Evolutionary conservation across 1,140 invertebrate genomes (phyloP).

Genomic region (Nomia melanderi): DNA sequence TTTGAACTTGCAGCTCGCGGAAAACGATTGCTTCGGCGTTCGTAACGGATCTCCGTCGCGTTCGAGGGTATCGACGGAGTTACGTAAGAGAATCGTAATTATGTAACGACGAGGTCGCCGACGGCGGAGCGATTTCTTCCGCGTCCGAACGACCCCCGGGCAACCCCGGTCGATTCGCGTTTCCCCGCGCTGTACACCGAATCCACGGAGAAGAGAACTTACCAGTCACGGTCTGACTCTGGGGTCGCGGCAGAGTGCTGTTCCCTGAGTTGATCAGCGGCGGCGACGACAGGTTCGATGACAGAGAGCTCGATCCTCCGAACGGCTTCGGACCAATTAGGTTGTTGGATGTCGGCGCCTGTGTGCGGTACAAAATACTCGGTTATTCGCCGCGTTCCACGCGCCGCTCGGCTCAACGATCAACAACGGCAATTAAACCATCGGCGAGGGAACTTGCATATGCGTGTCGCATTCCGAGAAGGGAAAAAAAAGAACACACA

Average conservation of each 20-base stretch:
- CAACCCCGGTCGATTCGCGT: too few relatives aligned
- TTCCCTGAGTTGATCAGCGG: constrained; percentile 76
- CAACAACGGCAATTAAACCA: too few relatives aligned
- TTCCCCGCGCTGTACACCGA: too few relatives aligned
- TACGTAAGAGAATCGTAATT: constrained; percentile 14
- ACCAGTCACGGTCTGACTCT: constrained; percentile 78
- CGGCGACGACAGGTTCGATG: constrained; percentile 68
- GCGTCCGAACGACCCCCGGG: too few relatives aligned
- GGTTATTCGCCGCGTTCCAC: background rate
- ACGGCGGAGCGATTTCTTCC: background rate
- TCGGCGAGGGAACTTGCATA: background rate
- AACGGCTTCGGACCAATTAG: constrained; percentile 84
- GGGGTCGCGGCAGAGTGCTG: constrained; percentile 77
- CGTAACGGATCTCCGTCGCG: background rate
- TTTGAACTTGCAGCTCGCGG: too few relatives aligned
- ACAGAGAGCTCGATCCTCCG: constrained; percentile 77
- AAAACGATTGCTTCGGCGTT: background rate
- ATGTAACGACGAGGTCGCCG: constrained; percentile 14
- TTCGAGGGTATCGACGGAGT: background rate
- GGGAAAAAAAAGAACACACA: background rate
- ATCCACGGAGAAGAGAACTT: constrained; percentile 62
- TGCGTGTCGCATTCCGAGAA: constrained; percentile 13
- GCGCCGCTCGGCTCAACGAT: too few relatives aligned
- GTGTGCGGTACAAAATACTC: constrained; percentile 40
- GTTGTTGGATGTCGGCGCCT: constrained; percentile 74